These are phyloP conservation scores for Zophobas atratus DNA, from an alignment of 1,140 invertebrate genomes.

Conservation along the genomic window DNA sequence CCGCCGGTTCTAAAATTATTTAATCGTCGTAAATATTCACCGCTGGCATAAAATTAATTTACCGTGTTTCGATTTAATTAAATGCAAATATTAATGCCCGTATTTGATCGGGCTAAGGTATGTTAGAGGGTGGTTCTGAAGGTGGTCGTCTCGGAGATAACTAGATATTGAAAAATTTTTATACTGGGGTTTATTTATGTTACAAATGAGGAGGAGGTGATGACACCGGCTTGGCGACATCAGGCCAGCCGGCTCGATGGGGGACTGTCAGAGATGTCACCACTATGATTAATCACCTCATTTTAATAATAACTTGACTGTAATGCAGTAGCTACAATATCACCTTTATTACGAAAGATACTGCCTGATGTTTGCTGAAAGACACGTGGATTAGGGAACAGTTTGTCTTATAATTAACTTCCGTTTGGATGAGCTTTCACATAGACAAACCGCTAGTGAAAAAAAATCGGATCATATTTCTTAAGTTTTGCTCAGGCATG, in stretches of 20 bases:
- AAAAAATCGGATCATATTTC: no score
- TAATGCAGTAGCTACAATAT: slow-evolving; percentile 60
- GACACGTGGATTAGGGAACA: slow-evolving; percentile 54
- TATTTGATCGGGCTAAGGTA: slow-evolving; percentile 36
- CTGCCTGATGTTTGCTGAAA: slow-evolving; percentile 51
- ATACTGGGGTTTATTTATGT: slow-evolving; percentile 48
- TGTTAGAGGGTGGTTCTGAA: slow-evolving; percentile 27
- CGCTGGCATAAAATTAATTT: slow-evolving; percentile 49
- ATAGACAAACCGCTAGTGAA: no score
- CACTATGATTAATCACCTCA: slow-evolving; percentile 58
- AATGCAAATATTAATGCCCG: slow-evolving; percentile 45
- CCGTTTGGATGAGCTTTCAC: neutral
- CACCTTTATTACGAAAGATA: slow-evolving; percentile 57
- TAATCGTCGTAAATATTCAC: slow-evolving; percentile 49
- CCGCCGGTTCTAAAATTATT: slow-evolving; percentile 49
- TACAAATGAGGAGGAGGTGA: slow-evolving; percentile 55
- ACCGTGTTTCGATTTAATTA: slow-evolving; percentile 48
- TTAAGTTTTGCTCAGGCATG: no score
- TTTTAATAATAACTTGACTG: slow-evolving; percentile 59
- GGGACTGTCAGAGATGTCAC: slow-evolving; percentile 59
- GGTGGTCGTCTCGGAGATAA: slow-evolving; percentile 3
- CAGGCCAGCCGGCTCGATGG: slow-evolving; percentile 52
- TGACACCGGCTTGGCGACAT: slow-evolving; percentile 57
- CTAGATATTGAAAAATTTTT: slow-evolving; percentile 46
- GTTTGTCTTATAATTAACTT: slow-evolving; percentile 56